These are phyloP conservation scores for Dicrostonyx torquatus DNA, from an alignment of 2,797 vertebrate species.

Conservation along the genomic window DNA sequence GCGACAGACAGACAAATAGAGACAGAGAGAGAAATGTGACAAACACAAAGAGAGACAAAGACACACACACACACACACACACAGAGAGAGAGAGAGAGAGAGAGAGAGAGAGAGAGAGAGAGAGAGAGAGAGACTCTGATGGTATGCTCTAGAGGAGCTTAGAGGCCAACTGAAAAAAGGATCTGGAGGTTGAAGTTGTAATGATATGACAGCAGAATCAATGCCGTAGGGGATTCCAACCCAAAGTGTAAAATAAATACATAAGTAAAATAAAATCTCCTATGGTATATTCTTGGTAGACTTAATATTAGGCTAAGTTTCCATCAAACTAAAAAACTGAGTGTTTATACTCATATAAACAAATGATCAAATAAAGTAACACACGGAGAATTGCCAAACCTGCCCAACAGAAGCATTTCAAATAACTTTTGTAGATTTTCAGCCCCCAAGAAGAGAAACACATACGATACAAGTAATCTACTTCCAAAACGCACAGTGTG, in stretches of 20 bases:
- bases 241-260: not conserved
- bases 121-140: too few species aligned
- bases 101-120: too few species aligned
- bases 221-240: not conserved
- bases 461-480: not conserved
- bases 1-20: not conserved
- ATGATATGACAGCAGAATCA: not conserved
- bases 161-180: not conserved
- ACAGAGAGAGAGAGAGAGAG: fast-evolving
- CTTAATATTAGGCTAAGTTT: not conserved
- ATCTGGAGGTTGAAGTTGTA: not conserved
- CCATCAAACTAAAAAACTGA: not conserved
- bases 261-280: not conserved
- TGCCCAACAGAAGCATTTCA: not conserved
- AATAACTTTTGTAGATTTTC: not conserved
- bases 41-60: not conserved
- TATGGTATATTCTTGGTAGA: not conserved
- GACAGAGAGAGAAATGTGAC: not conserved
- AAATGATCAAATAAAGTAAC: not conserved
- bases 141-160: not conserved
- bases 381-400: not conserved
- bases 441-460: not conserved
- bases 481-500: not conserved
- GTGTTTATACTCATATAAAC: not conserved
- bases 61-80: not conserved